Conservation (phyloP, 1,140 invertebrate species). For the Hirudo medicinalis region DNA sequence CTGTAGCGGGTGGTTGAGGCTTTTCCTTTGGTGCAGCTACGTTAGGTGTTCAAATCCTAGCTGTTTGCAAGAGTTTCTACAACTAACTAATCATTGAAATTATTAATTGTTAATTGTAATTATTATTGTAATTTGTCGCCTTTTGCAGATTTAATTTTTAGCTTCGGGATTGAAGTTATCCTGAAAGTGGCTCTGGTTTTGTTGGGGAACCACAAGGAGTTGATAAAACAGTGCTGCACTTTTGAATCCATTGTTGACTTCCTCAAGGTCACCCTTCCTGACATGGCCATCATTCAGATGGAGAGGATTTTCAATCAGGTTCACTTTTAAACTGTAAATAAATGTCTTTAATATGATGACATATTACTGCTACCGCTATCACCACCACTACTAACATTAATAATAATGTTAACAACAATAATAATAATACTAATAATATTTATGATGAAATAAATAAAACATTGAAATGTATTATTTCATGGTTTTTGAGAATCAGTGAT, state of each 20-base stretch:
- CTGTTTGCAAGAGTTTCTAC: no score
- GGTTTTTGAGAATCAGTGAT: background rate
- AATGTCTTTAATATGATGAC: background rate
- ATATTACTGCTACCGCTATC: no score
- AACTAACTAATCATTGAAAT: no score
- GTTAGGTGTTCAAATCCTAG: no score
- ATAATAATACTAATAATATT: background rate
- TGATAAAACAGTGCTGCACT: conserved; percentile 64
- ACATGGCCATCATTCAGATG: conserved; percentile 43
- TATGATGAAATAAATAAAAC: no score
- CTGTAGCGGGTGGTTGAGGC: no score
- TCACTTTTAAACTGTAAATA: conserved; percentile 24
- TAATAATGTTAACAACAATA: background rate
- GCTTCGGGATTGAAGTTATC: conserved; percentile 72
- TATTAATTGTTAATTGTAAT: background rate
- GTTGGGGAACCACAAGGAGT: conserved; percentile 67
- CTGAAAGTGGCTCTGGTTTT: conserved; percentile 75
- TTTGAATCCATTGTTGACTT: conserved; percentile 89
- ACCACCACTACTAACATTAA: background rate
- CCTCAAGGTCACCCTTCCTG: conserved; percentile 54
- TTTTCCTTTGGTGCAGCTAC: no score
- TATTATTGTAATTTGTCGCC: conserved; percentile 25
- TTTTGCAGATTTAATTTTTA: conserved; percentile 67
- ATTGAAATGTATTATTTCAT: background rate
- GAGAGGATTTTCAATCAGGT: conserved; percentile 64